Percentiles rank a stretch among this genome's conserved stretches.
Conservation (phyloP, 2,888 invertebrate species). For the Geotrupes spiniger region DNA sequence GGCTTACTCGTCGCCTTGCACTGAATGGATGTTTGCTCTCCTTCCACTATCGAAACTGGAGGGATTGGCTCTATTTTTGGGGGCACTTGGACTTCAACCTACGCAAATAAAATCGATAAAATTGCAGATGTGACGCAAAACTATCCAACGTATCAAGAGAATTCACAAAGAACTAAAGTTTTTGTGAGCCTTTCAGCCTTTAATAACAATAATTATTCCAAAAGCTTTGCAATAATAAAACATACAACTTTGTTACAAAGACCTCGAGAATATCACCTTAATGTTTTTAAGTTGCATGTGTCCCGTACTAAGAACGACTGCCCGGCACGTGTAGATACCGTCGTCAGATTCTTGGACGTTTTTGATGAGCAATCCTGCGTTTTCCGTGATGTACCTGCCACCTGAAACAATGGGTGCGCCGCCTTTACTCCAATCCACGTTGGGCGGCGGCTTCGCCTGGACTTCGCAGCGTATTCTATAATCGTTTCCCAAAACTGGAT, state of each 20-base stretch:
- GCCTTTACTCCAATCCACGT: conserved; percentile 83
- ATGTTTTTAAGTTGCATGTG: conserved; percentile 75
- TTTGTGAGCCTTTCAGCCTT: too few species aligned
- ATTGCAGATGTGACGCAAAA: too few species aligned
- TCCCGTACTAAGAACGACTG: conserved; percentile 79
- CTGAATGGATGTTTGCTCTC: conserved; percentile 69
- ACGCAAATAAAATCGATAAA: not conserved
- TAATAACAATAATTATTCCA: too few species aligned
- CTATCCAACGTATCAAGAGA: too few species aligned
- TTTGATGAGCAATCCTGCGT: conserved; percentile 73
- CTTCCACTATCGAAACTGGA: conserved; percentile 71
- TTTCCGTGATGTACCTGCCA: conserved; percentile 70
- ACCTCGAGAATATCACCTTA: conserved; percentile 60
- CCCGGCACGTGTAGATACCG: conserved; percentile 82
- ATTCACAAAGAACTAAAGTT: too few species aligned
- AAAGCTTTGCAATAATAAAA: too few species aligned
- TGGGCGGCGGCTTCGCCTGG: conserved; percentile 78
- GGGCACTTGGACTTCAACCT: conserved; percentile 67
- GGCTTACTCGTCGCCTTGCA: conserved; percentile 85
- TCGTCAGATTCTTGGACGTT: conserved; percentile 79
- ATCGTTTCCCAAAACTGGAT: conserved; percentile 72
- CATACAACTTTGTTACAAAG: too few species aligned
- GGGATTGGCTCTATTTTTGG: conserved; percentile 68
- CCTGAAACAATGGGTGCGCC: conserved; percentile 66
- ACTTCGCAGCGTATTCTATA: conserved; percentile 81